These are phyloP conservation scores for Macrobrachium nipponense DNA, from an alignment of 1,140 invertebrate species.

Conservation along the genomic window DNA sequence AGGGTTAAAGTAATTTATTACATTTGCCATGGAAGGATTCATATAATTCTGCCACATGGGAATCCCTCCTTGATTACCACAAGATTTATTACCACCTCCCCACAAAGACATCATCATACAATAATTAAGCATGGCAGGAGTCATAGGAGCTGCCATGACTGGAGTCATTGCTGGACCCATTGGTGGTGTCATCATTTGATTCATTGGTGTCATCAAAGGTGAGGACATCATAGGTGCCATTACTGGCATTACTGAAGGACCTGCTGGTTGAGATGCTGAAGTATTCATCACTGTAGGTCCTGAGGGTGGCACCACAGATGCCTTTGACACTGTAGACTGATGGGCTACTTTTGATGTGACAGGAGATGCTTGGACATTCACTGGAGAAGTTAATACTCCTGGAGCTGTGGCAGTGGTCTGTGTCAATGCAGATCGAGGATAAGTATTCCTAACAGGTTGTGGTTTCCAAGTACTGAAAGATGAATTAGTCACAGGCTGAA, in stretches of 20 bases:
- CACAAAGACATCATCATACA: slow-evolving; percentile 40
- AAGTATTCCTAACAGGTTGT: background rate
- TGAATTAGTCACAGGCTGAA: background rate
- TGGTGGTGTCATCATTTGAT: background rate
- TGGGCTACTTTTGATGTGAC: too few species aligned
- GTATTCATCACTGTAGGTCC: too few species aligned
- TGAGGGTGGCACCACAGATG: background rate
- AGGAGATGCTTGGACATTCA: too few species aligned
- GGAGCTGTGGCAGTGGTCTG: too few species aligned
- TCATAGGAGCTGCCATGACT: background rate
- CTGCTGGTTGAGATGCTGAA: too few species aligned
- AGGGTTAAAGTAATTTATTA: slow-evolving; percentile 27
- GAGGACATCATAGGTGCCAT: background rate
- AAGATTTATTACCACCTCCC: slow-evolving; percentile 13
- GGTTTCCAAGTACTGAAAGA: background rate
- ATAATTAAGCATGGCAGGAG: slow-evolving; percentile 36
- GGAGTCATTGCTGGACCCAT: background rate
- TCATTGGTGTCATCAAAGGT: background rate
- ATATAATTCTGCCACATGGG: slow-evolving; percentile 19
- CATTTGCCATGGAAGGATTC: slow-evolving; percentile 23
- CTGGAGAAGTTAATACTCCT: too few species aligned
- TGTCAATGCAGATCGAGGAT: too few species aligned
- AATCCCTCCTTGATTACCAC: background rate
- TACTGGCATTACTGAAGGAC: background rate
- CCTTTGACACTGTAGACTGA: background rate